Conservation (phyloP, 2,797 vertebrate species). For the Cuniculus paca region DNA sequence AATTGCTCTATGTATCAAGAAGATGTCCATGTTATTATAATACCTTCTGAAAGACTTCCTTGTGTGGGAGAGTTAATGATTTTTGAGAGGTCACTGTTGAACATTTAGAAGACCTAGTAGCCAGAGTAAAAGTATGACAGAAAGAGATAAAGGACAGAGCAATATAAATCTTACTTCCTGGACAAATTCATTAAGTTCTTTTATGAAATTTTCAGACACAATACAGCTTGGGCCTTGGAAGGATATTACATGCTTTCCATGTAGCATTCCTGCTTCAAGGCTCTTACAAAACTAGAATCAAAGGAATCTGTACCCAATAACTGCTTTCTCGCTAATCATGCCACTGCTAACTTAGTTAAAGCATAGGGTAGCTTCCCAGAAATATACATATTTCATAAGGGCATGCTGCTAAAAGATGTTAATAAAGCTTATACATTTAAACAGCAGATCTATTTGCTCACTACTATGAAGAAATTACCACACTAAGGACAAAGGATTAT, state of each 20-base stretch:
- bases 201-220: not conserved
- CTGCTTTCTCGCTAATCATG: slow-evolving; percentile 14
- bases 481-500: not conserved
- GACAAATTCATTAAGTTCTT: not conserved
- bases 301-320: not conserved
- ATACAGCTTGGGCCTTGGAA: not conserved
- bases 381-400: slow-evolving; percentile 15
- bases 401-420: not conserved
- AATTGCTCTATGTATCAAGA: not conserved
- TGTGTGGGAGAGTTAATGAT: not conserved
- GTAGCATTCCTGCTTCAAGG: not conserved
- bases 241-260: not conserved
- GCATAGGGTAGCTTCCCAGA: not conserved
- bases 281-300: not conserved
- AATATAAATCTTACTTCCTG: not conserved
- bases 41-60: not conserved
- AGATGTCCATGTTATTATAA: not conserved
- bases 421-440: not conserved
- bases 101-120: not conserved
- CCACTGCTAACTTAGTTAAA: not conserved
- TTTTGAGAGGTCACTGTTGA: not conserved
- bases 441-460: not conserved
- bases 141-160: not conserved
- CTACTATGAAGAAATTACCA: not conserved
- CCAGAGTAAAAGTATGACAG: not conserved